Conservation (phyloP, 2,113 vertebrate genomes). For the Zootoca vivipara region DNA sequence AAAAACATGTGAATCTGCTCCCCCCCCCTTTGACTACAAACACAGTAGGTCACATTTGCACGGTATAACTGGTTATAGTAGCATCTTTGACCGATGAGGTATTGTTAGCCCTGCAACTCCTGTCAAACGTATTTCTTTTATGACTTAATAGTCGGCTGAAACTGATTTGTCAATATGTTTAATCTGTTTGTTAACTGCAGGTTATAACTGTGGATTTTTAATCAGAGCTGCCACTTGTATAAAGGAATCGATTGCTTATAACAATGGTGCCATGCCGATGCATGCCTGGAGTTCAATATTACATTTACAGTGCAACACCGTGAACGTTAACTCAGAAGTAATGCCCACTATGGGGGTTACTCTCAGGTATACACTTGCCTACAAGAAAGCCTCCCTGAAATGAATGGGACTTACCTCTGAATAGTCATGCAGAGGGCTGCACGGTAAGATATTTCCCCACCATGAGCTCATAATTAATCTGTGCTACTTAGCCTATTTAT, state of each 20-base stretch:
- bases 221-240: neutral
- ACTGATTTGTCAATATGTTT: neutral
- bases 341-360: neutral
- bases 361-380: neutral
- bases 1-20: neutral
- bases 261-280: neutral
- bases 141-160: neutral
- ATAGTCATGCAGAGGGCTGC: too few relatives aligned
- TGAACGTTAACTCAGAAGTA: neutral
- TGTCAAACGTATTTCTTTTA: neutral
- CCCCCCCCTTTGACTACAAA: neutral
- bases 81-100: neutral
- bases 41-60: neutral
- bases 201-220: neutral
- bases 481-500: neutral
- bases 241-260: neutral
- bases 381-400: neutral
- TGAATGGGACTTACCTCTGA: neutral
- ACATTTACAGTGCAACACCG: neutral
- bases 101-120: neutral
- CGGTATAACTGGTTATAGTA: neutral
- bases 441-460: neutral
- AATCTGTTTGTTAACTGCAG: neutral
- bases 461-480: neutral
- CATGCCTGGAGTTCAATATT: neutral